phyloP scores from a whole-genome alignment of 2,888 invertebrate species.

The Mythimna lalbum region DNA sequence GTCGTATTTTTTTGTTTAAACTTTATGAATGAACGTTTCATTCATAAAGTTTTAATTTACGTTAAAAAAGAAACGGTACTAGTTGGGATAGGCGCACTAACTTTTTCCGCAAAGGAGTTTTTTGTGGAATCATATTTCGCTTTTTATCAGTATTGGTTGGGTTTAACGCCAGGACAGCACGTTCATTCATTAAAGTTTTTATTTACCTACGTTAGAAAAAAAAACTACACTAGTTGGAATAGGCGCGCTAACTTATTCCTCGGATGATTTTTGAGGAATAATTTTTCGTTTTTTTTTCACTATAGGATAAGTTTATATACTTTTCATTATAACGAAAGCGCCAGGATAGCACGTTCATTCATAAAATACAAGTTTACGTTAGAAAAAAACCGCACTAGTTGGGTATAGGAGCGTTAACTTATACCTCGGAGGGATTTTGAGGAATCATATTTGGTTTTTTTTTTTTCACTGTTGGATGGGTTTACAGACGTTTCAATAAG shows the following conservation, averaged over 20 bases:
- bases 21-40: too few species aligned
- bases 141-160: neutral
- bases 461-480: too few species aligned
- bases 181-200: conserved; percentile 12
- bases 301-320: neutral
- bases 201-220: neutral
- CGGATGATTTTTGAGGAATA: too few species aligned
- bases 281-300: neutral
- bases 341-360: too few species aligned
- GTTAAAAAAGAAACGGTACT: neutral
- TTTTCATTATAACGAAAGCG: too few species aligned
- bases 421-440: too few species aligned
- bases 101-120: neutral
- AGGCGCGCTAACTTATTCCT: neutral
- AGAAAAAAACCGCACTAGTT: too few species aligned
- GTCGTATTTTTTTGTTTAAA: neutral
- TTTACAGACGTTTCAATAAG: too few species aligned
- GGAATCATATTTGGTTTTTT: too few species aligned
- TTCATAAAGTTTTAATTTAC: conserved; percentile 3
- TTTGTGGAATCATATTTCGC: neutral
- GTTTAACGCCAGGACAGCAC: neutral
- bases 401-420: too few species aligned
- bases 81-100: neutral
- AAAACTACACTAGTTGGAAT: neutral
- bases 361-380: too few species aligned